Base-by-base conservation (phyloP, 2,888 invertebrate genomes). In the Plemyria rubiginata region DNA sequence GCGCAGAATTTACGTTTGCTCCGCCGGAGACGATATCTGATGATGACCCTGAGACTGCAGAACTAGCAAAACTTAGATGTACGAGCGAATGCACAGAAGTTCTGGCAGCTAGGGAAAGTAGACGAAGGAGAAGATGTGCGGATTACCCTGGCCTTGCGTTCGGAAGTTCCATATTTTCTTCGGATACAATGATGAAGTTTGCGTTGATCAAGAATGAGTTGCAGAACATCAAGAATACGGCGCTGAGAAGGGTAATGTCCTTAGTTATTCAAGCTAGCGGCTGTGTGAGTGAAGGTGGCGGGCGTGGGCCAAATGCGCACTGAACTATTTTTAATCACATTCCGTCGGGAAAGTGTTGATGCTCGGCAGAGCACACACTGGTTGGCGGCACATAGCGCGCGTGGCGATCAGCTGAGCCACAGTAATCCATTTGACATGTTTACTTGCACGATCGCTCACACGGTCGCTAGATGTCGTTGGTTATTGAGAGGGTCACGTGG, bases 171-270 rank as follows among this genome's bases (percentile, higher is more conserved):
- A 96, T 98, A 83, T 98, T 98, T 93, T 98, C 98, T 82, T 98
- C 98, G 61, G 98, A 98, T 85, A 98, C 99, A 9, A 96, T 99
- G 96, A 98, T 99, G 97, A 99, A 98, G 94, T 98, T 99, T 91
- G 97, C 97, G 87, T 96, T 99, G 75, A 99, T 99, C 86, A 96
- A 96, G 87, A 99, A 99, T 89, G 99, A 99, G 94, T 95, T 99
- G 86, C 98, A 98, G 94, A 99, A 99, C 94, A 98, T 99, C 87
- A 97, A 98, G 95, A 97, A 98, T 88, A 98, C 98, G 87, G 98
- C 98, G 88, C 94, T 99, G 75, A 98, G 97, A 95, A 95, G 98
- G 98, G 99, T 99, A 96, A 95, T 78, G 89, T 88, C 85, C 96
- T 88, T 78, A 76, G 78, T 84, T 90, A 89, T 88, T 95, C 81